Conservation (phyloP, 2,888 invertebrate genomes). For the Heliconius cydno region DNA sequence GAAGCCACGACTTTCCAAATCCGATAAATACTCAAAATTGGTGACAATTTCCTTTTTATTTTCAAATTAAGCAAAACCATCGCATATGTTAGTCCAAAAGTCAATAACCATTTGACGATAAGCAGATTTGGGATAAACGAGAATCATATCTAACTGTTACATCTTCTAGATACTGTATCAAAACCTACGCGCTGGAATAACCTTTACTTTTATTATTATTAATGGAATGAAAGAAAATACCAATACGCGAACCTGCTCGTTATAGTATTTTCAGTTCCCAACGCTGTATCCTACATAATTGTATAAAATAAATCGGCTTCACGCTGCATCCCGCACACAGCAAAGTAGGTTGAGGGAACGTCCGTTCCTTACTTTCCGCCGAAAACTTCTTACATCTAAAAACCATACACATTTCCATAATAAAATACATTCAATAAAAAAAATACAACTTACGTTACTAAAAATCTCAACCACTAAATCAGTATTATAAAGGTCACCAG, state of each 20-base stretch:
- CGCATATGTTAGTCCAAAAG: background rate
- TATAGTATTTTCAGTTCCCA: background rate
- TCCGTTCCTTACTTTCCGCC: too few relatives aligned
- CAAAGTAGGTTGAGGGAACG: background rate
- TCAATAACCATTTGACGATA: background rate
- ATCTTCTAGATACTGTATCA: constrained; percentile 17
- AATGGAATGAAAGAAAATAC: background rate
- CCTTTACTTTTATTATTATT: background rate
- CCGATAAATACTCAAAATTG: background rate
- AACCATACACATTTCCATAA: background rate
- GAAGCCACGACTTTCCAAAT: background rate
- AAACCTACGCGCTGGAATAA: background rate
- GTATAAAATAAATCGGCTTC: too few relatives aligned
- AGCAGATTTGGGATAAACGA: background rate
- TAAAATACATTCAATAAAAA: background rate
- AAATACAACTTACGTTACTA: background rate
- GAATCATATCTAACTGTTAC: background rate
- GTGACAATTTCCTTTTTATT: background rate
- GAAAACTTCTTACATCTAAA: background rate
- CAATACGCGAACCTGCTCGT: too few relatives aligned
- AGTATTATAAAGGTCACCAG: constrained; percentile 20
- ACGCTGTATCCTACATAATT: too few relatives aligned
- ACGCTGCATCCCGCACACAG: too few relatives aligned
- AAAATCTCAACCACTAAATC: background rate
- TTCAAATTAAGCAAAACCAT: background rate